These are phyloP conservation scores for Eidolon helvum DNA, from an alignment of 2,113 vertebrate species.

Conservation along the genomic window DNA sequence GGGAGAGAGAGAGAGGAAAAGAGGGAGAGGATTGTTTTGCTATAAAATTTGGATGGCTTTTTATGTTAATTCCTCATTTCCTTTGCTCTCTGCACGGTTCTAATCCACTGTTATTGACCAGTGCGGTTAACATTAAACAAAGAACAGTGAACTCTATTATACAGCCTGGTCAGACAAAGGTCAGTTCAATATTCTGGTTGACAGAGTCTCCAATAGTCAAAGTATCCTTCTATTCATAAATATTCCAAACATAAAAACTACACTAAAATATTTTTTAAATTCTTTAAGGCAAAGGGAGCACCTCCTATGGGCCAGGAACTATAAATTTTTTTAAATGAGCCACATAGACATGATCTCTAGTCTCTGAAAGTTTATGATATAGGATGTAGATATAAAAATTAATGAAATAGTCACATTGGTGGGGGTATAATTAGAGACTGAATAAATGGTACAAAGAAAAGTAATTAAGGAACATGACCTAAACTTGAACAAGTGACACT, in stretches of 20 bases:
- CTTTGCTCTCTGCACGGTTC: not conserved
- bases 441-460: slow-evolving; percentile 54
- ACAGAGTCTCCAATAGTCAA: slow-evolving; percentile 35
- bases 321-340: not conserved
- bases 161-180: slow-evolving; percentile 22
- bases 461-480: slow-evolving; percentile 50
- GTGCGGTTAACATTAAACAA: slow-evolving; percentile 38
- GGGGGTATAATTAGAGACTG: slow-evolving; percentile 26
- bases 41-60: not conserved
- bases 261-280: slow-evolving; percentile 27
- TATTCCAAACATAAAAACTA: not conserved
- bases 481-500: slow-evolving; percentile 11
- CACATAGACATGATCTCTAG: not conserved
- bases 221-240: slow-evolving; percentile 25
- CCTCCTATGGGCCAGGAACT: not conserved
- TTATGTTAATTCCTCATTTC: not conserved
- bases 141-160: slow-evolving; percentile 15
- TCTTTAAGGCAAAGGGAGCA: slow-evolving; percentile 5
- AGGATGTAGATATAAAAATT: slow-evolving; percentile 46
- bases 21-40: not conserved
- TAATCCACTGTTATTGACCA: slow-evolving; percentile 21
- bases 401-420: slow-evolving; percentile 38
- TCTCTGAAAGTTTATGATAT: slow-evolving; percentile 35
- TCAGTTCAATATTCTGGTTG: slow-evolving; percentile 43
- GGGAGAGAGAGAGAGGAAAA: not conserved